Conservation (phyloP, 2,888 invertebrate species). For the Synergus umbraculus region DNA sequence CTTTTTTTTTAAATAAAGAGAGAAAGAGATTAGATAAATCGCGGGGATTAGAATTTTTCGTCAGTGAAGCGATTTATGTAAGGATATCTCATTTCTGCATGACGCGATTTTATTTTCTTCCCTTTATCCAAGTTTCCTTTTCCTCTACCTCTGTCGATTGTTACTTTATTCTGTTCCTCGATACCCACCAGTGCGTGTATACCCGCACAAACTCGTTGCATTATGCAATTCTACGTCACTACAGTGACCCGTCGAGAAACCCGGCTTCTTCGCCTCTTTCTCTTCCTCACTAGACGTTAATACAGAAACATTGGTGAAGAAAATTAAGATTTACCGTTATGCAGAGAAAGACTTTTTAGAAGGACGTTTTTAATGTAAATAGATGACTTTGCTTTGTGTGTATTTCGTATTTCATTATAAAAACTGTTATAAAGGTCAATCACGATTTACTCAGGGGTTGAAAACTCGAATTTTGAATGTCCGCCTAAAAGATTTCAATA, state of each 20-base stretch:
- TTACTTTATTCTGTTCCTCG: slow-evolving; percentile 43
- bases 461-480: too few species aligned
- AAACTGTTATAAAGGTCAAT: too few species aligned
- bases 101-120: slow-evolving; percentile 9
- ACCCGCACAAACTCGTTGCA: slow-evolving; percentile 14
- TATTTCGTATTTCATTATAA: background rate
- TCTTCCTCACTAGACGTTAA: slow-evolving; percentile 29
- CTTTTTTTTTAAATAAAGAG: slow-evolving; percentile 28
- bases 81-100: slow-evolving; percentile 25
- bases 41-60: slow-evolving; percentile 15
- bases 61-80: slow-evolving; percentile 34
- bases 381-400: background rate
- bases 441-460: too few species aligned
- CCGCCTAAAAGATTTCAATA: too few species aligned
- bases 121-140: slow-evolving; percentile 19
- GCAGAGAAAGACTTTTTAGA: background rate
- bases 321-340: slow-evolving; percentile 39
- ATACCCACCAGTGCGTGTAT: slow-evolving; percentile 23
- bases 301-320: slow-evolving; percentile 17
- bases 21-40: slow-evolving; percentile 48
- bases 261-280: slow-evolving; percentile 26
- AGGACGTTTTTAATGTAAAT: background rate
- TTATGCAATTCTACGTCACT: slow-evolving; percentile 41
- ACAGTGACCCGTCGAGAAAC: slow-evolving; percentile 28
- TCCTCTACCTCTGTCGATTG: slow-evolving; percentile 21